Conservation (phyloP, 2,113 vertebrate species). For the Lipophrys pholis region DNA sequence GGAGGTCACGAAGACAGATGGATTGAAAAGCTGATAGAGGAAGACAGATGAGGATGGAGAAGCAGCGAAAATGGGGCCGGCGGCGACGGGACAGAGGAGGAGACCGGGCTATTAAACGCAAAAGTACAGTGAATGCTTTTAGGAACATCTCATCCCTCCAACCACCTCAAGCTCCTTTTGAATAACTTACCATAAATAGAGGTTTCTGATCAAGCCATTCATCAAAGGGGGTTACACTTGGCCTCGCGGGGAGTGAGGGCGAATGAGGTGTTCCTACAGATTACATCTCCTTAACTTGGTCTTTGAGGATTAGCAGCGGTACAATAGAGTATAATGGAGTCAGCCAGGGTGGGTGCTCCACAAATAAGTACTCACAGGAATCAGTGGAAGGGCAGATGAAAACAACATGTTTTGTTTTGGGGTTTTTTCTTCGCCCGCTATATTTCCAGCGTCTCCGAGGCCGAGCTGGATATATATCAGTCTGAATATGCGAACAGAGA, state of each 20-base stretch:
- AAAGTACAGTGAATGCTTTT: constrained; percentile 74
- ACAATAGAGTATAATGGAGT: constrained; percentile 64
- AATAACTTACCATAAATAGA: constrained; percentile 82
- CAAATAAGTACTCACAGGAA: constrained; percentile 57
- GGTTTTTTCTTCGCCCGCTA: constrained; percentile 28
- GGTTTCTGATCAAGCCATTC: constrained; percentile 73
- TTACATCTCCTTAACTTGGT: constrained; percentile 70
- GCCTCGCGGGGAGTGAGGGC: constrained; percentile 55
- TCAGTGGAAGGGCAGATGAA: constrained; percentile 55
- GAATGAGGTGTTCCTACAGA: constrained; percentile 75
- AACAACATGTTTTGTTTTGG: constrained; percentile 65
- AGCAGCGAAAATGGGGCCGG: constrained; percentile 4
- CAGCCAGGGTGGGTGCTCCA: constrained; percentile 56
- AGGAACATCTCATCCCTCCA: constrained; percentile 64
- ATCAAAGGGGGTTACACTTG: constrained; percentile 66
- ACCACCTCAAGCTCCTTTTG: constrained; percentile 58
- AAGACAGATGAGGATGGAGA: constrained; percentile 32
- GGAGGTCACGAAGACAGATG: constrained; percentile 45
- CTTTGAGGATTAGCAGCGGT: constrained; percentile 65
- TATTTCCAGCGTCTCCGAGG: constrained; percentile 57
- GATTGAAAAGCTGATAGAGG: constrained; percentile 35
- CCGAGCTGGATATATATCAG: constrained; percentile 65
- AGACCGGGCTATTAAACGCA: constrained; percentile 55
- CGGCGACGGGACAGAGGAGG: constrained; percentile 52
- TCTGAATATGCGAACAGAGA: constrained; percentile 73